phyloP scores from a whole-genome alignment of 2,797 vertebrate species.

The Tenualosa thibaudeaui region DNA sequence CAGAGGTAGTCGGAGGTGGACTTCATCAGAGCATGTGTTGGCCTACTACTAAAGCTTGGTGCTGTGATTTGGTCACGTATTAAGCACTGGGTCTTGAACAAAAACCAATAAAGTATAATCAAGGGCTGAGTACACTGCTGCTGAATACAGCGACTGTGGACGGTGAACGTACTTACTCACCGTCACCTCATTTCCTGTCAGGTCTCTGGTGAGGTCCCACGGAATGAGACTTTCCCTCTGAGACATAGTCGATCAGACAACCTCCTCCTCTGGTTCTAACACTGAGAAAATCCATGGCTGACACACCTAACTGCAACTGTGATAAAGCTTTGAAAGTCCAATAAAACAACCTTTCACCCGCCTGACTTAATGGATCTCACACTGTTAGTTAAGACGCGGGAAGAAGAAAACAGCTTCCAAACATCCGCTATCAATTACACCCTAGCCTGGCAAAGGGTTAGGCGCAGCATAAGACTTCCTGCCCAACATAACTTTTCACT shows the following conservation, averaged over 20 bases:
- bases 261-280: background rate
- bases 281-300: background rate
- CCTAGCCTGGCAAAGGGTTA: constrained; percentile 36
- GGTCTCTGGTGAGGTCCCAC: background rate
- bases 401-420: constrained; percentile 34
- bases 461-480: constrained; percentile 43
- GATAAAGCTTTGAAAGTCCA: background rate
- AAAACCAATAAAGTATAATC: background rate
- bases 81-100: background rate
- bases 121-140: background rate
- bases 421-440: constrained; percentile 57
- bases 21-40: background rate
- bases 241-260: background rate
- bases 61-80: background rate
- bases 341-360: background rate
- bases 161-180: background rate
- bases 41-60: background rate
- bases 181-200: constrained; percentile 8
- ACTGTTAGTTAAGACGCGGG: background rate
- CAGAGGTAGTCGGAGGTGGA: background rate
- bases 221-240: background rate
- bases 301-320: background rate
- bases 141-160: background rate
- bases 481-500: constrained; percentile 42
- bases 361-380: background rate